Evolutionary conservation across 1,140 invertebrate species (phyloP), one percentile per base, ranked within the genome.

Genomic region (Heliconius eleuchia): DNA sequence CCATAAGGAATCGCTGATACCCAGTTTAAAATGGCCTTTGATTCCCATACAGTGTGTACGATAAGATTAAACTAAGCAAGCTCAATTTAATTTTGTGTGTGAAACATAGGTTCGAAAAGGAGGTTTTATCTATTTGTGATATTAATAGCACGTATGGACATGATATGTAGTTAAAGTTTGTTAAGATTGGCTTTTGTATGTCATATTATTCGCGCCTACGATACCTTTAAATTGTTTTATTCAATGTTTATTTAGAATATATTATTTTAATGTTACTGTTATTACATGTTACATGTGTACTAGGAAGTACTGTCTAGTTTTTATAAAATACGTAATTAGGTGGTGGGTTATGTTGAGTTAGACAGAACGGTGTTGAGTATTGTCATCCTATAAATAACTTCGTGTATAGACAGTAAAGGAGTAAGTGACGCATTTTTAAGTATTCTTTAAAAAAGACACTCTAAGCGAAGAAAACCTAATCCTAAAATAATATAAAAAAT

Each of bases 61-160:
- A 71, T 74, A 19, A 50, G 18, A 70, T 74, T 84, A 50, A 34
- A 34, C 52, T 19, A 11, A 16, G 23, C 71, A 39, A 34, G 79
- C 7, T 78, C 76, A 71, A 71, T 70, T 39, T 72, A 7, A 34
- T 23, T 81, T 73, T 66, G 77, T 55, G 23, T 81, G 42, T 75
- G 73, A 46, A 70, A 27, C 55, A 91, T 89, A 85, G 80, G 77
- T 85, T 86, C 84, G 79, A 86, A 87, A 87, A 90, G 84, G 85
- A 82, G 42, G 42, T 16, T 46, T 42, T 85, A 83, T 84, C 83
- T 81, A 74, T 88, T 87, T 83, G 85, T 82, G 76, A 76, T 84
- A 88, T 89, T 88, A 89, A 88, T 86, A 86, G 87, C 87, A 77
- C 60, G 50, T 73, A 46, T 81, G 76, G 19, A 77, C 50, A 70